phyloP scores from a whole-genome alignment of 2,797 vertebrate genomes.

The Heterohyrax brucei region DNA sequence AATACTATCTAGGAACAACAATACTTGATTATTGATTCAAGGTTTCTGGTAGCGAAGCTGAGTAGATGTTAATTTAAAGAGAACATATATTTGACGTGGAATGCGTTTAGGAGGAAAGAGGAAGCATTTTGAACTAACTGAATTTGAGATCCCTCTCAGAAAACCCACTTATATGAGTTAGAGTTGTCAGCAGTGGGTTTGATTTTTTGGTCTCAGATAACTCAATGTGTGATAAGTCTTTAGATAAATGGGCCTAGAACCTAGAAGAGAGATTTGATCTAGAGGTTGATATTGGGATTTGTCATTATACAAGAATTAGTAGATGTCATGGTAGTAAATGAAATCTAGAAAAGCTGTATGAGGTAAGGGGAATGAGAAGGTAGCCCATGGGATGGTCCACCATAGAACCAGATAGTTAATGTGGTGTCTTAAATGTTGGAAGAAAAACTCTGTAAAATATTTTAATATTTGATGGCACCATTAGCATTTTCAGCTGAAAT shows the following conservation, averaged over 20 bases:
- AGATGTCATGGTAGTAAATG: slow-evolving; percentile 1
- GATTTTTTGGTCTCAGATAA: background rate
- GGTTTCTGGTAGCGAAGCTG: background rate
- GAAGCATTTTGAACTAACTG: background rate
- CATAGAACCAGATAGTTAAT: slow-evolving; percentile 47
- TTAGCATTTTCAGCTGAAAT: slow-evolving; percentile 59
- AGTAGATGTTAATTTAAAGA: slow-evolving; percentile 3
- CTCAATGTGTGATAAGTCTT: background rate
- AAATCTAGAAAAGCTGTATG: slow-evolving; percentile 1
- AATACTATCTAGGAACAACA: slow-evolving; percentile 34
- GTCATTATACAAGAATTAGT: background rate
- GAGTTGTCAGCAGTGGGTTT: no score
- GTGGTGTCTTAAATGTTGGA: background rate
- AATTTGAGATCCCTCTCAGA: slow-evolving; percentile 39
- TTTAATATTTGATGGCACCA: background rate
- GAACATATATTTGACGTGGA: background rate
- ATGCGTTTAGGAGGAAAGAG: background rate
- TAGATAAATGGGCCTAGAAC: background rate
- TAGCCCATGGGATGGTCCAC: background rate
- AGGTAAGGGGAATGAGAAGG: background rate
- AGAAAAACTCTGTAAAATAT: slow-evolving; percentile 42
- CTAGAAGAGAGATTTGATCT: background rate
- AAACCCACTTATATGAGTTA: background rate
- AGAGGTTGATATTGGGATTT: background rate
- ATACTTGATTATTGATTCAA: background rate